phyloP scores from a whole-genome alignment of 2,797 vertebrate species.

The Eospalax fontanierii region DNA sequence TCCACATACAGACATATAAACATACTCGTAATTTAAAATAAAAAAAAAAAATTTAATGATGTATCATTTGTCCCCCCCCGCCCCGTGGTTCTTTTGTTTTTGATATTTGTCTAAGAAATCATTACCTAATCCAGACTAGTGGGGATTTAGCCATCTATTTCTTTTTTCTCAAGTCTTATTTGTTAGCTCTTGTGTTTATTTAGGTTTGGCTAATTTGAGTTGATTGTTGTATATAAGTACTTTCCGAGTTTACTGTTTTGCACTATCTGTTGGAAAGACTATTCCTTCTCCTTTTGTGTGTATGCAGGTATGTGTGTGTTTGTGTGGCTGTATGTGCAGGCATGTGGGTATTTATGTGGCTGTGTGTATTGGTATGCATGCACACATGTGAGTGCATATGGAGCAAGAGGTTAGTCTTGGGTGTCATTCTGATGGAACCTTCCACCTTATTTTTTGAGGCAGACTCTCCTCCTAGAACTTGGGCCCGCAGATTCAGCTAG shows the following conservation, averaged over 20 bases:
- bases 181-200: neutral
- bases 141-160: neutral
- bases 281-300: neutral
- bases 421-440: neutral
- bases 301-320: neutral
- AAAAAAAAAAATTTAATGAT: neutral
- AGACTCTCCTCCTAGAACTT: neutral
- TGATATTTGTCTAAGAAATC: neutral
- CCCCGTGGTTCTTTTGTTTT: neutral
- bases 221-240: neutral
- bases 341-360: neutral
- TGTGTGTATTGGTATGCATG: too few relatives aligned
- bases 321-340: neutral
- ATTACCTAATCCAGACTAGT: neutral
- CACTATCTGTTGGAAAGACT: slow-evolving; percentile 6
- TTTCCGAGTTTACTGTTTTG: neutral
- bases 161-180: neutral
- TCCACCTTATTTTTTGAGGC: neutral
- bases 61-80: neutral
- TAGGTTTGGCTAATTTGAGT: neutral
- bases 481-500: neutral
- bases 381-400: too few relatives aligned
- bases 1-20: too few relatives aligned
- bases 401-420: neutral
- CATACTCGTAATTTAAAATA: too few relatives aligned